Conservation (phyloP, 2,888 invertebrate genomes). For the Drosophila dives region DNA sequence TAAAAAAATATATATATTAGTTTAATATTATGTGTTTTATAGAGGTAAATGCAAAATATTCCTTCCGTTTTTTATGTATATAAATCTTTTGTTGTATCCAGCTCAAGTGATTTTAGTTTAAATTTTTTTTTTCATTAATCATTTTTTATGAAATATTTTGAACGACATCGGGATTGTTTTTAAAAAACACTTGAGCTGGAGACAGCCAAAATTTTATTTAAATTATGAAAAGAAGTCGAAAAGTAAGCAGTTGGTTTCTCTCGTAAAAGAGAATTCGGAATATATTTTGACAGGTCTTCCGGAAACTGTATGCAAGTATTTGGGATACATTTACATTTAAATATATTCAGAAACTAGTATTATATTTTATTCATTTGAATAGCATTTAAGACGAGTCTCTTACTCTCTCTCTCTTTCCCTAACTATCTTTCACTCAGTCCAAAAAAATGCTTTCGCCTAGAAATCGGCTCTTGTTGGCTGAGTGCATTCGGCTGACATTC, state of each 20-base stretch:
- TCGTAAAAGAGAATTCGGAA: background rate
- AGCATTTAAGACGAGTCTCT: conserved; percentile 4
- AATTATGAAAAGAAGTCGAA: background rate
- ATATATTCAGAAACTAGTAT: background rate
- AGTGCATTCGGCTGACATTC: conserved; percentile 33
- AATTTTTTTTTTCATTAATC: background rate
- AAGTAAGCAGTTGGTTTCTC: background rate
- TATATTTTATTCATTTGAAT: background rate
- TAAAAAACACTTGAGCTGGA: background rate
- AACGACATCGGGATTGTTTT: background rate
- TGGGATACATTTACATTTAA: background rate
- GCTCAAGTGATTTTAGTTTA: background rate
- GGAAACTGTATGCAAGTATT: background rate
- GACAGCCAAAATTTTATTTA: background rate
- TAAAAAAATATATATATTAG: no score
- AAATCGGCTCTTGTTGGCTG: conserved; percentile 19
- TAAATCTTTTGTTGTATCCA: background rate
- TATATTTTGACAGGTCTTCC: background rate
- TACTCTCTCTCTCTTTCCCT: background rate
- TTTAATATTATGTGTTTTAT: no score
- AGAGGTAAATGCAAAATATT: background rate
- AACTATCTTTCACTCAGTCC: background rate
- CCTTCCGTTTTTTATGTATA: background rate
- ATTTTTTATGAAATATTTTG: background rate
- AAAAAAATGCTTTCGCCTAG: conserved; percentile 6